phyloP scores from a whole-genome alignment of 1,140 invertebrate genomes.

The Pseudomyrmex concolor region DNA sequence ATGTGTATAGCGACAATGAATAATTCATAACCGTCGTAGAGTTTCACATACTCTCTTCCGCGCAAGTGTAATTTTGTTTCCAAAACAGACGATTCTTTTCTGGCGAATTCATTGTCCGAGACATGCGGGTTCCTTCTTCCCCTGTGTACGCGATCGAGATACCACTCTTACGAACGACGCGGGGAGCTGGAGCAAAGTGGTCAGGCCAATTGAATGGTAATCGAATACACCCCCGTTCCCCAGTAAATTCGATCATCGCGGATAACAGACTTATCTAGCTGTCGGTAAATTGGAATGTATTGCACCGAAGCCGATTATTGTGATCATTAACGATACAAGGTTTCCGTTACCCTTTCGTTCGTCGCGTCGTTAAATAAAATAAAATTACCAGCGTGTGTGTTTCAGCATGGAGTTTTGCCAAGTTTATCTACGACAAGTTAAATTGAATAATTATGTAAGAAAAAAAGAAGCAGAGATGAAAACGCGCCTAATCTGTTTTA shows the following conservation, averaged over 20 bases:
- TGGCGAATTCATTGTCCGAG: slow-evolving; percentile 14
- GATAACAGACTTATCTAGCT: slow-evolving; percentile 78
- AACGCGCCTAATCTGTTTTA: slow-evolving; percentile 33
- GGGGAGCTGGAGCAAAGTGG: slow-evolving; percentile 66
- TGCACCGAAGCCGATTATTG: slow-evolving; percentile 50
- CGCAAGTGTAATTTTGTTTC: slow-evolving; percentile 72
- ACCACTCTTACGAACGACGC: slow-evolving; percentile 26
- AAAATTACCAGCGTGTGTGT: neutral
- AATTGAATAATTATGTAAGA: neutral
- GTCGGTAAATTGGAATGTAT: slow-evolving; percentile 75
- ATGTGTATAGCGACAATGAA: slow-evolving; percentile 33
- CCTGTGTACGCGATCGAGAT: neutral
- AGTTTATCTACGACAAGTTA: neutral
- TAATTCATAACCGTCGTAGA: slow-evolving; percentile 64
- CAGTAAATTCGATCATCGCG: slow-evolving; percentile 67
- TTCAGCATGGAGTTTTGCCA: neutral
- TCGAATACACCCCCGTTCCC: slow-evolving; percentile 65
- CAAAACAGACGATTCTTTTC: slow-evolving; percentile 68
- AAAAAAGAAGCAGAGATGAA: neutral
- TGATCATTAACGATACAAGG: slow-evolving; percentile 35
- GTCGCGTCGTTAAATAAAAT: slow-evolving; percentile 27
- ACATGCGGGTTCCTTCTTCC: slow-evolving; percentile 58
- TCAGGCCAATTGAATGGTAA: slow-evolving; percentile 74
- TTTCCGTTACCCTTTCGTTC: neutral
- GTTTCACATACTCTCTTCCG: neutral